Base-by-base conservation (phyloP, 1,140 invertebrate species). In the Microplitis mediator region DNA sequence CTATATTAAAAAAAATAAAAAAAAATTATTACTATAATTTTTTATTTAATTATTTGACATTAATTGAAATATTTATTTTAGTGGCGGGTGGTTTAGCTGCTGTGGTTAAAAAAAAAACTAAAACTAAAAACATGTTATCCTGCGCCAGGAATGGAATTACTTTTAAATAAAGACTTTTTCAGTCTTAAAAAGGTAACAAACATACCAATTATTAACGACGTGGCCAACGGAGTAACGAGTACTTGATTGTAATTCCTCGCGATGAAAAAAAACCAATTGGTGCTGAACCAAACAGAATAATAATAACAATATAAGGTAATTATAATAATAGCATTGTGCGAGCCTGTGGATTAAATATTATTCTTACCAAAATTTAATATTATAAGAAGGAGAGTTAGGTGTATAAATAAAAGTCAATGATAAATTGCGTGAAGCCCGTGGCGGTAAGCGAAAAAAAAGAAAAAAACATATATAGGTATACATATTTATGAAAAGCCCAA, bases 261-360 rank as follows among this genome's bases (percentile, higher is more conserved):
- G 81, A 78, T 78, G 76, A 70, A 82, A 85, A 69, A 79, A 84
- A 85, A 83, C 82, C 84, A 84, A 82, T 71, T 76, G 84, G 77
- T 82, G 82, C 82, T 86, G 84, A 85, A 85, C 82, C 81, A 85
- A 86, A 86, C 76, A 76, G 36, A 71, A 76, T 72, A 74, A 72
- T 63, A 62, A 74, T 36, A 75, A 77, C 58, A 74, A 77, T 77
- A 61, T 51, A 68, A 23, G 35, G 65, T 13, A 50, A 9, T n/a
- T 11, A 13, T 54, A 60, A 50, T 65, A 66, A 23, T 35, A 64
- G 34, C 39, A 23, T 23, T 2, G 23, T 23, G 23, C 5, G 39
- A 32, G 8, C 36, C 39, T 45, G 39, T 45, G 39, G 39, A 1
- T 6, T 11, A 4, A 45, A 45, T 11, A 23, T 23, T 23, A 23